phyloP scores from a whole-genome alignment of 2,888 invertebrate species.

The Tortricodes alternella region DNA sequence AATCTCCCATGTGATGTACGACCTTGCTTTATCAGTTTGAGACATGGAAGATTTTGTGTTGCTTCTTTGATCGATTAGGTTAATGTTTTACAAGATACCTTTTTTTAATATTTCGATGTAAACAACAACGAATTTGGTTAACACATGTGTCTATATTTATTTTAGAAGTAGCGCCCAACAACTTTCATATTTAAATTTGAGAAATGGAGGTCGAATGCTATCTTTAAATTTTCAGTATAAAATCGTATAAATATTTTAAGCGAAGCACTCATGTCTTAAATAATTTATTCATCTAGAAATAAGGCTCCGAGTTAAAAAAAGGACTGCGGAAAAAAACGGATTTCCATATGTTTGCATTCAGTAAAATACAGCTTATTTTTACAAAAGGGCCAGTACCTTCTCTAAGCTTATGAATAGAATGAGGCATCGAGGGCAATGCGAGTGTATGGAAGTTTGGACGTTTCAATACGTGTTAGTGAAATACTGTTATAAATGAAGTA shows the following conservation, averaged over 20 bases:
- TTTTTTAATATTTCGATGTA: background rate
- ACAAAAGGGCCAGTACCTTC: slow-evolving; percentile 7
- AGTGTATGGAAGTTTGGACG: slow-evolving; percentile 1
- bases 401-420: slow-evolving; percentile 1
- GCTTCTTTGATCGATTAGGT: slow-evolving; percentile 9
- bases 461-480: background rate
- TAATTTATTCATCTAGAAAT: background rate
- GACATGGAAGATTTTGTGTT: slow-evolving; percentile 5
- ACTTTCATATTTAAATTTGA: too few relatives aligned
- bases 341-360: background rate
- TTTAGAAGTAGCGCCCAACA: too few relatives aligned
- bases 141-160: too few relatives aligned
- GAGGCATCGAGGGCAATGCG: slow-evolving; percentile 16
- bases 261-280: background rate
- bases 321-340: background rate
- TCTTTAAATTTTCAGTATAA: background rate
- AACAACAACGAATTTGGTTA: too few relatives aligned
- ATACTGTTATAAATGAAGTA: slow-evolving; percentile 31
- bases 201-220: too few relatives aligned
- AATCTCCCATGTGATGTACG: slow-evolving; percentile 39
- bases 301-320: background rate
- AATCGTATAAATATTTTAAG: background rate
- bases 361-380: background rate
- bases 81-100: background rate
- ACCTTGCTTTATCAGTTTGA: slow-evolving; percentile 22